Evolutionary conservation across 2,797 vertebrate genomes (phyloP).

Genomic region (Natrix natrix): DNA sequence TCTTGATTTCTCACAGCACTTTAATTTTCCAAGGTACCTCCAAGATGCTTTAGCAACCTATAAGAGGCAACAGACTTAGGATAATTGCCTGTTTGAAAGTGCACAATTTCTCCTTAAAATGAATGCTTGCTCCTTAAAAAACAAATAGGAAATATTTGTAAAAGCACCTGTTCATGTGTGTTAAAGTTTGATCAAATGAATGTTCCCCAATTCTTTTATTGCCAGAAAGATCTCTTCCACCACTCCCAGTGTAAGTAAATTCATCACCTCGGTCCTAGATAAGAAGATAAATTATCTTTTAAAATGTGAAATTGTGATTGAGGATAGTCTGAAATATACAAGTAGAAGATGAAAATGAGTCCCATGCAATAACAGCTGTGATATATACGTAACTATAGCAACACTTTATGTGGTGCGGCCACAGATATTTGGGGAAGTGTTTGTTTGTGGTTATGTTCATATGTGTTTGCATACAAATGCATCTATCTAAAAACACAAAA

Average conservation of each 20-base stretch:
- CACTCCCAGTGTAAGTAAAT: slow-evolving; percentile 98
- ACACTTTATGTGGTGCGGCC: neutral
- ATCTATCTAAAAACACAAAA: neutral
- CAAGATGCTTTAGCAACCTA: neutral
- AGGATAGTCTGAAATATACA: neutral
- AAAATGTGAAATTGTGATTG: slow-evolving; percentile 30
- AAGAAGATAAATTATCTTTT: slow-evolving; percentile 60
- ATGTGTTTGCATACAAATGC: neutral
- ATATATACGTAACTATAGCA: neutral
- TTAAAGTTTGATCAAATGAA: slow-evolving; percentile 96
- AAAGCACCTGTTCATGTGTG: slow-evolving; percentile 96
- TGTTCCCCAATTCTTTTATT: slow-evolving; percentile 98
- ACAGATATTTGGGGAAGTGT: neutral
- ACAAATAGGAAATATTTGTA: slow-evolving; percentile 4
- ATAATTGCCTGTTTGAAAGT: neutral
- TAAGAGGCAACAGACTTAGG: neutral
- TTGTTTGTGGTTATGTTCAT: neutral
- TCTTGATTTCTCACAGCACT: neutral
- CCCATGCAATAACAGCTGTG: neutral
- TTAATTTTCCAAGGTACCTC: neutral
- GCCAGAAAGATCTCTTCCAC: slow-evolving; percentile 96
- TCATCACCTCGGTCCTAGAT: slow-evolving; percentile 94
- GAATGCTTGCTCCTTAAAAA: neutral
- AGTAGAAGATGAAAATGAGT: neutral
- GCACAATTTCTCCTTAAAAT: neutral